phyloP scores from a whole-genome alignment of 2,797 vertebrate genomes.

The Epinephelus coioides region DNA sequence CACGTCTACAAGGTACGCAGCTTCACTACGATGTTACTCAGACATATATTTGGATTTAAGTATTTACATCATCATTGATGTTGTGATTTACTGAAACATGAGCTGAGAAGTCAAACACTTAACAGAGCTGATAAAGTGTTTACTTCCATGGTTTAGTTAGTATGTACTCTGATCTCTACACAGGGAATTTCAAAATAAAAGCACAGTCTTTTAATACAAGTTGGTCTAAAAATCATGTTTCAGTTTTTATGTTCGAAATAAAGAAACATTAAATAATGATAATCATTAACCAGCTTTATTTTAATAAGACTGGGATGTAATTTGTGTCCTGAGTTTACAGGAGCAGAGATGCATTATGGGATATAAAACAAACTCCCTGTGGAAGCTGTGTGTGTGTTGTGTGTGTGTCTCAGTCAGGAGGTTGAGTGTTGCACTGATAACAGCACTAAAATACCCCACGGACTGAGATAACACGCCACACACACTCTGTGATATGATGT shows the following conservation, averaged over 20 bases:
- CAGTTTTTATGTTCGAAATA: too few species aligned
- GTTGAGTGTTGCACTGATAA: conserved; percentile 67
- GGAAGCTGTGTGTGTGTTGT: not conserved
- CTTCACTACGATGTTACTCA: too few species aligned
- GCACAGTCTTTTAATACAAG: too few species aligned
- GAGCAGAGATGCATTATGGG: conserved; percentile 27
- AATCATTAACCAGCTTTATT: not conserved
- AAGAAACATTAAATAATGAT: not conserved
- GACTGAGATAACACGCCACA: conserved; percentile 27
- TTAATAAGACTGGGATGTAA: not conserved
- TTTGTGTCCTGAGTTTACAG: not conserved
- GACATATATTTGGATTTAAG: too few species aligned
- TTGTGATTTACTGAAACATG: too few species aligned
- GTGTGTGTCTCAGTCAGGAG: conserved; percentile 42
- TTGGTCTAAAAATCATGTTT: too few species aligned
- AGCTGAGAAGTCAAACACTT: too few species aligned
- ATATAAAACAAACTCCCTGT: not conserved
- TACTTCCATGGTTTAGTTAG: too few species aligned
- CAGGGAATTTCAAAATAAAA: too few species aligned
- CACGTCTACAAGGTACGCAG: conserved; percentile 91
- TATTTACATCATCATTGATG: too few species aligned
- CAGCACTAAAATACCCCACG: conserved; percentile 57
- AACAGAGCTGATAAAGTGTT: too few species aligned
- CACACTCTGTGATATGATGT: not conserved
- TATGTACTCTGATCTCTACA: too few species aligned